Conservation (phyloP, 1,140 invertebrate species). For the Andricus grossulariae region DNA sequence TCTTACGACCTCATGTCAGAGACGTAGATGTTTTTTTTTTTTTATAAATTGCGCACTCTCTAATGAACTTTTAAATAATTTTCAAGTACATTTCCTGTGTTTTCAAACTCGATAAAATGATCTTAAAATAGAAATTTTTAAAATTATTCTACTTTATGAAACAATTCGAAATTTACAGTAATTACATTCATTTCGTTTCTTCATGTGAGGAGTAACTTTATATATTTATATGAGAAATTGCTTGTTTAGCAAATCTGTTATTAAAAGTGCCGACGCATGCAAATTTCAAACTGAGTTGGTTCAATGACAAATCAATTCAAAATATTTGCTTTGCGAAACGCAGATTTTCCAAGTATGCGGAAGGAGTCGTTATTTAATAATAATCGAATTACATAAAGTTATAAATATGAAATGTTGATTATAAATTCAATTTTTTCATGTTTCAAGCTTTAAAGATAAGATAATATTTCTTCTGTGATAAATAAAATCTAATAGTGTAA, state of each 20-base stretch:
- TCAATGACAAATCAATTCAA: slow-evolving; percentile 1
- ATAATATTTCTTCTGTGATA: too few species aligned
- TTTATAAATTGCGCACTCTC: neutral
- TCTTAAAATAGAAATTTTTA: neutral
- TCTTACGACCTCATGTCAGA: slow-evolving; percentile 3
- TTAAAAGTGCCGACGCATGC: neutral
- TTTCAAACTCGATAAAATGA: neutral
- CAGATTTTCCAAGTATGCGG: neutral
- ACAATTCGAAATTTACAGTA: neutral
- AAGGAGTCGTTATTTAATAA: slow-evolving; percentile 11
- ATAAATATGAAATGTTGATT: too few species aligned
- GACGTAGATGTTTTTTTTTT: neutral
- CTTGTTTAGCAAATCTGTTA: neutral
- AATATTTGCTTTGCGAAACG: slow-evolving; percentile 14
- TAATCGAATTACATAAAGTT: too few species aligned
- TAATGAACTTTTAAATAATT: too few species aligned
- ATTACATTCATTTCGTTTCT: too few species aligned
- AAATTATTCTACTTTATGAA: neutral
- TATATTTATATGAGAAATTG: neutral
- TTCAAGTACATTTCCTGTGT: too few species aligned
- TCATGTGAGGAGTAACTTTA: too few species aligned
- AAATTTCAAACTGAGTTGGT: neutral
- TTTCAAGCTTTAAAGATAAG: too few species aligned
- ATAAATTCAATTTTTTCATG: too few species aligned
- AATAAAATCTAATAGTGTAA: too few species aligned